Evolutionary conservation across 2,113 vertebrate genomes (phyloP), one percentile per base, ranked within the genome.

Genomic region (Osmerus mordax): DNA sequence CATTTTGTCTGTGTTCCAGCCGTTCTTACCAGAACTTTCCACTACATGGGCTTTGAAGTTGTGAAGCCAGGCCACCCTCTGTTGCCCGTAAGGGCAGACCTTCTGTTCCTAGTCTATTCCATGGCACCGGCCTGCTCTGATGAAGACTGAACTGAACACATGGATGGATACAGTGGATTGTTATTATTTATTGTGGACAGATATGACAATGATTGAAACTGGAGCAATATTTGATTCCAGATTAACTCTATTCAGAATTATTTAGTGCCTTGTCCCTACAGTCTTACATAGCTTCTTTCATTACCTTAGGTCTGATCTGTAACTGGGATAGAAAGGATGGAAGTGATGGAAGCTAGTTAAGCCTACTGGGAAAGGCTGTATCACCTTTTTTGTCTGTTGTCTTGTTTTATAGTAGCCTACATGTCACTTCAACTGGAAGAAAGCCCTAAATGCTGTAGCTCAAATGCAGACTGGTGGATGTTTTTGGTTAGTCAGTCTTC

Each of bases 11-110:
- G 3, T 53, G 52, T 58, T 80, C 60, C 87, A 99, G 97, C 92
- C 91, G 91, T 93, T 13, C 93, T 99, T 85, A 93, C 95, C 87
- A 98, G 92, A 93, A 97, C 96, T 2, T 99, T 99, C 91, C 95
- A 95, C 92, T 99, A 97, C 89, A 83, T 99, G 92, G 97, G 97
- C 87, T 98, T 99, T 83, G 95, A 99, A 89, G 93, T 97, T 65
- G 96, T 99, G 86, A 94, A 94, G 81, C 97, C 97, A 41, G 97
- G 94, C 36, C 93, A 96, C 83, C 95, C 96, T 11, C 90, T 92
- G 75, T 94, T 98, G 56, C 97, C 97, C 0, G 87, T 89, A 0
- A 93, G 92, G 80, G 92, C 95, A 3, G 96, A 97, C 2, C 93
- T 97, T 88, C 91, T 94, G 91, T 99, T 98, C 87, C 97, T 99